Evolutionary conservation across 2,888 invertebrate species (phyloP), one percentile per base, ranked within the genome.

Genomic region (Hydroisotoma schaefferi): DNA sequence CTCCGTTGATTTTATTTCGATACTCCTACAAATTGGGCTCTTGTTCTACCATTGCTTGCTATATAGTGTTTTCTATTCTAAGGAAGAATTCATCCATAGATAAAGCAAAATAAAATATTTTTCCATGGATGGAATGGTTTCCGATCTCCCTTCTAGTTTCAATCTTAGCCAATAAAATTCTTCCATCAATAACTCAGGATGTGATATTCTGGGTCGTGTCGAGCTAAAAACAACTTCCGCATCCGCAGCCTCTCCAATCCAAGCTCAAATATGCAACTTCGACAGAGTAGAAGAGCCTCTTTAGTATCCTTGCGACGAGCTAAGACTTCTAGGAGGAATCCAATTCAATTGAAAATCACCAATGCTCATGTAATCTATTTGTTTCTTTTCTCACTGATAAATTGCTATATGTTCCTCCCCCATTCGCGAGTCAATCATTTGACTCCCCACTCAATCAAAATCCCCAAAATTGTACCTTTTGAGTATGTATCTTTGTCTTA

Each of bases 11-110:
- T 47, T 55, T 55, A 51, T 57, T 57, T 61, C 55, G 54, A 57
- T 49, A 53, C 48, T 51, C 29, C 33, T 54, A 57, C 57, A 52
- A 47, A 38, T 52, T 61, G 56, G 61, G 51, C 47, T 55, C 55
- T 27, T 26, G 25, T 40, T 40, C n/a, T 40, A 20, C 40, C 40
- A 15, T 40, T 20, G 15, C 40, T 15, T 40, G n/a, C 40, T 20
- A 40, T 18, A 40, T n/a, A n/a, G n/a, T n/a, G n/a, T n/a, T n/a
- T n/a, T n/a, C n/a, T n/a, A n/a, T n/a, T n/a, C n/a, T n/a, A n/a
- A n/a, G n/a, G n/a, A n/a, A n/a, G n/a, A n/a, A n/a, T n/a, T n/a
- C n/a, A n/a, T n/a, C n/a, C n/a, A n/a, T n/a, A n/a, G n/a, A n/a
- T n/a, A n/a, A n/a, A n/a, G n/a, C n/a, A n/a, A n/a, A n/a, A n/a